A percentile compares a stretch with the other conserved stretches of the same genome.
Conservation (phyloP, 2,888 invertebrate genomes). For the Cephus sareptanus region DNA sequence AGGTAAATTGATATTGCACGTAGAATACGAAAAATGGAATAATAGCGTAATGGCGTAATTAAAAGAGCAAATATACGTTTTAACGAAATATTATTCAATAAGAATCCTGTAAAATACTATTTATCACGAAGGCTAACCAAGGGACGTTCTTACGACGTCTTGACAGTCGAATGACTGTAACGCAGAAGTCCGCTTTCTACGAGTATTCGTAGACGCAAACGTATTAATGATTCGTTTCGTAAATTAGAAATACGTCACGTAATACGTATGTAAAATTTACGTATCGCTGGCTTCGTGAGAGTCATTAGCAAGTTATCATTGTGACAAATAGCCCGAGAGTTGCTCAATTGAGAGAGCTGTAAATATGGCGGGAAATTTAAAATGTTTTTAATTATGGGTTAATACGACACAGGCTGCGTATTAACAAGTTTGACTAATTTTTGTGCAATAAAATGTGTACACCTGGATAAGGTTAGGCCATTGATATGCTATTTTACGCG, state of each 20-base stretch:
- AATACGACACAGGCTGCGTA: background rate
- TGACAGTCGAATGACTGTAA: no score
- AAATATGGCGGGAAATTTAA: background rate
- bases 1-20: background rate
- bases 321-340: background rate
- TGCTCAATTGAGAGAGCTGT: background rate
- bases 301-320: background rate
- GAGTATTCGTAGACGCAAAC: background rate
- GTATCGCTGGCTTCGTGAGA: background rate
- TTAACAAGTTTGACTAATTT: background rate
- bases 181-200: background rate
- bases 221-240: background rate
- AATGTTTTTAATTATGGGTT: background rate
- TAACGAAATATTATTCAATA: background rate
- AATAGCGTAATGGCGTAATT: background rate
- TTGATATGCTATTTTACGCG: background rate
- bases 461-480: background rate
- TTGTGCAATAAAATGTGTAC: background rate
- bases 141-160: background rate
- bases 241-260: background rate
- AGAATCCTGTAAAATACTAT: background rate
- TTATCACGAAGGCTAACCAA: background rate
- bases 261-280: background rate
- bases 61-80: background rate
- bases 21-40: background rate